Base-by-base conservation (phyloP, 2,888 invertebrate species). In the Germaria angustata region DNA sequence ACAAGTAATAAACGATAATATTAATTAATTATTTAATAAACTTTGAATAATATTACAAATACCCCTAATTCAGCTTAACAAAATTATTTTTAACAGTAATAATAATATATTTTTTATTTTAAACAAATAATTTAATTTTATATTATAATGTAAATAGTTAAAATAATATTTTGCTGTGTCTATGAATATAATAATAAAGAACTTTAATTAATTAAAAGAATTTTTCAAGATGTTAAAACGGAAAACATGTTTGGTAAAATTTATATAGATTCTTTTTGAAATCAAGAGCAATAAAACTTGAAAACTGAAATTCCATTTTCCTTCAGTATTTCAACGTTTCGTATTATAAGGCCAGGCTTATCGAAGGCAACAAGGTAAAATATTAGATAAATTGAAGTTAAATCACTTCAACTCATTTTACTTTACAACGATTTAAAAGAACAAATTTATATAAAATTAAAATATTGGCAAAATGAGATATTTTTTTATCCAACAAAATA, bases 11-110 rank as follows among this genome's bases (percentile, higher is more conserved):
- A 71, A 71, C 59, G 59, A 36, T 72, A 39, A 57, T 11, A 8
- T 17, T n/a, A 3, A 11, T 36, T 46, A 51, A 24, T 24, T 49
- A 20, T 24, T 39, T 41, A 36, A 61, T 20, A 49, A 41, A 15
- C 49, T 36, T 72, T 72, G 41, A 49, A 76, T 76, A 61, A 81
- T 53, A 73, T 55, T 55, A 75, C 75, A 66, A 57, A 46, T 75
- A 81, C 61, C 77, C 77, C 55, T 81, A 71, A 39, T 32, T 69
- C 34, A 59, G 32, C 22, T 72, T 72, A 81, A 68, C 69, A 51
- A 78, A 81, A 81, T 81, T 63, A 78, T 68, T 55, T 55, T 71
- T 36, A 76, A 61, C 32, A n/a, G 53, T 66, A 63, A 9, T 36
- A 49, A 32, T 49, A 39, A 15, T 8, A 61, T 57, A 34, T 51